Base-by-base conservation (phyloP, 2,888 invertebrate species). In the Abrostola tripartita region DNA sequence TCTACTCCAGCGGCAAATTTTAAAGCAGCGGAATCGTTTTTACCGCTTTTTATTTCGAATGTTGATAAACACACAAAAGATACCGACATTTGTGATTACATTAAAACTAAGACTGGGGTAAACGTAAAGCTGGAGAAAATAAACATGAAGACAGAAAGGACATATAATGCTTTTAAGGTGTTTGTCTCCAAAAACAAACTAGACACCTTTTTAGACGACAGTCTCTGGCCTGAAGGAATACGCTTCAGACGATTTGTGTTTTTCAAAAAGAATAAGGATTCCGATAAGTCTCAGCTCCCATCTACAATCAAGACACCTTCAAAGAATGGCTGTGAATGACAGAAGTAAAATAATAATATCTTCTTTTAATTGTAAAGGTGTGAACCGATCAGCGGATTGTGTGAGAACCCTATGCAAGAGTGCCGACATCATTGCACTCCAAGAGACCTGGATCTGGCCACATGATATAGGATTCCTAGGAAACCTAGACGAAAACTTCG, bases 151-250 rank as follows among this genome's bases (percentile, higher is more conserved):
- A 0, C 38, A 6, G 36, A 42, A n/a, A 64, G 52, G 38, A 50
- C 35, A 8, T 76, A 79, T 56, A 66, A 68, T 41, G 68, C 74
- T 0, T 76, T 59, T 52, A 79, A 74, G 52, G 50, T 74, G 10
- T 73, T 52, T 41, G 68, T 74, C 5, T 56, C 73, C 8, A 72
- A 73, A 12, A 6, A 57, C 60, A 68, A 71, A 37, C 9, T 71
- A 24, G 54, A 54, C n/a, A 42, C 62, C 12, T 73, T 67, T 67
- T 53, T 78, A 49, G 61, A 71, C 55, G 69, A 72, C 12, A 40
- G 56, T 5, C 60, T 76, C 8, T 75, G 78, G 75, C 75, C 74
- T 0, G 54, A 64, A 24, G 72, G 75, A 5, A 65, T 78, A 11
- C 51, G 62, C 0, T 77, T 72, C 38, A 65, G 76, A 37, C 65